phyloP scores from a whole-genome alignment of 2,797 vertebrate genomes.

The Sebastes matsubarae region DNA sequence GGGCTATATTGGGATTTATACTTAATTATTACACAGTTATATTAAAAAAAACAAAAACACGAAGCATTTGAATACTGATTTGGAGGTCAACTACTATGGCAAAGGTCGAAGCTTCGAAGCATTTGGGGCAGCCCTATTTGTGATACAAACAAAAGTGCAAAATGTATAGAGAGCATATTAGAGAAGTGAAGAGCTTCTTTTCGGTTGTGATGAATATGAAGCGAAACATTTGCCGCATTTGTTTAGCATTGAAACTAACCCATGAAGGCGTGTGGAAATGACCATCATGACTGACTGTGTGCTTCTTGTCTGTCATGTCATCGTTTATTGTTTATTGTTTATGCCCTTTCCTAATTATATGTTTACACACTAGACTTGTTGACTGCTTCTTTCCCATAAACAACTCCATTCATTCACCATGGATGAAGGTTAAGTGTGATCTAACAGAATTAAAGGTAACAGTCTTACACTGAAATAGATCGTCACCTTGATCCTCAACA shows the following conservation, averaged over 20 bases:
- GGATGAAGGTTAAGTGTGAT: not conserved
- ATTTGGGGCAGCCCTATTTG: too few relatives aligned
- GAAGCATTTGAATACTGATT: too few relatives aligned
- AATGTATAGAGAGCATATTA: not conserved
- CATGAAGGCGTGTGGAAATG: not conserved
- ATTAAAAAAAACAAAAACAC: too few relatives aligned
- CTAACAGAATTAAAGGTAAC: conserved; percentile 57
- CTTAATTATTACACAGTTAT: too few relatives aligned
- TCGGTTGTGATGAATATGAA: not conserved
- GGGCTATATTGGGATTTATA: too few relatives aligned
- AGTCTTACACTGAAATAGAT: conserved; percentile 52
- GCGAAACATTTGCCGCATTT: not conserved
- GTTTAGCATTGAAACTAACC: not conserved
- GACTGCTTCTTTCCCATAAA: not conserved
- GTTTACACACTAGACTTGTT: conserved; percentile 3
- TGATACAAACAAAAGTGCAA: not conserved
- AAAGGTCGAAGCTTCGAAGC: too few relatives aligned
- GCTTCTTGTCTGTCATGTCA: not conserved
- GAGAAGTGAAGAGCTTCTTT: not conserved
- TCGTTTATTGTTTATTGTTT: not conserved
- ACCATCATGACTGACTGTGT: not conserved
- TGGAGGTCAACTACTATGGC: too few relatives aligned
- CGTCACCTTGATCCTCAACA: conserved; percentile 25
- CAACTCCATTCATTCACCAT: not conserved
- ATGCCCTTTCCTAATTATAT: conserved; percentile 1